Evolutionary conservation across 2,113 vertebrate genomes (phyloP).

Genomic region (Uropsilus gracilis): DNA sequence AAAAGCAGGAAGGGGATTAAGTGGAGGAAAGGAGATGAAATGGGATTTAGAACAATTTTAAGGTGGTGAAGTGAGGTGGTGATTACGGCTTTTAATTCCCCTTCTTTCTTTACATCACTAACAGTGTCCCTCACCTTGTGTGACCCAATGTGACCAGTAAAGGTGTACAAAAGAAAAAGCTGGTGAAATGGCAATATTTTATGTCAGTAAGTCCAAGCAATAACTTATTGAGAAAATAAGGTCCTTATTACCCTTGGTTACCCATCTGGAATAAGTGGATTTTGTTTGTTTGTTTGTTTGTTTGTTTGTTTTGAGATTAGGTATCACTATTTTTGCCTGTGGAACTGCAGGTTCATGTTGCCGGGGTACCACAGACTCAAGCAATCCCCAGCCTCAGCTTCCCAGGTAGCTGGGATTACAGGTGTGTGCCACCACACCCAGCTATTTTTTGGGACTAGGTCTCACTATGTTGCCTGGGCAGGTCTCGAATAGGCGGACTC

Average conservation of each 20-base stretch:
- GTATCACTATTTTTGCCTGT: too few relatives aligned
- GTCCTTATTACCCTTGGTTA: background rate
- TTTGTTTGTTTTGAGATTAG: too few relatives aligned
- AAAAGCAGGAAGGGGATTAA: background rate
- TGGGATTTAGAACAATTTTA: background rate
- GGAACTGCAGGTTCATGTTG: too few relatives aligned
- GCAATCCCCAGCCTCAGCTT: too few relatives aligned
- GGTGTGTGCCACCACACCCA: too few relatives aligned
- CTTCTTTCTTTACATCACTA: background rate
- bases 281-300: too few relatives aligned
- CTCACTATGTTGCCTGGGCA: too few relatives aligned
- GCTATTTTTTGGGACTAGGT: too few relatives aligned
- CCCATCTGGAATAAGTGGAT: background rate
- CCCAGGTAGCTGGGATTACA: too few relatives aligned
- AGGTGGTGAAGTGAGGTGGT: background rate
- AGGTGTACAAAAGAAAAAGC: background rate
- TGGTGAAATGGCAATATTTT: constrained; percentile 13
- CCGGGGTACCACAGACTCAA: too few relatives aligned
- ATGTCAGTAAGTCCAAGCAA: background rate
- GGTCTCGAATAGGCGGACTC: too few relatives aligned
- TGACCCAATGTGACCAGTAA: background rate
- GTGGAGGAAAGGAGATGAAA: background rate
- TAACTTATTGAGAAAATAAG: background rate
- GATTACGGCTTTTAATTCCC: background rate
- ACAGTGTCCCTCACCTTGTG: background rate